Conservation (phyloP, 2,113 vertebrate genomes). For the Egretta garzetta region DNA sequence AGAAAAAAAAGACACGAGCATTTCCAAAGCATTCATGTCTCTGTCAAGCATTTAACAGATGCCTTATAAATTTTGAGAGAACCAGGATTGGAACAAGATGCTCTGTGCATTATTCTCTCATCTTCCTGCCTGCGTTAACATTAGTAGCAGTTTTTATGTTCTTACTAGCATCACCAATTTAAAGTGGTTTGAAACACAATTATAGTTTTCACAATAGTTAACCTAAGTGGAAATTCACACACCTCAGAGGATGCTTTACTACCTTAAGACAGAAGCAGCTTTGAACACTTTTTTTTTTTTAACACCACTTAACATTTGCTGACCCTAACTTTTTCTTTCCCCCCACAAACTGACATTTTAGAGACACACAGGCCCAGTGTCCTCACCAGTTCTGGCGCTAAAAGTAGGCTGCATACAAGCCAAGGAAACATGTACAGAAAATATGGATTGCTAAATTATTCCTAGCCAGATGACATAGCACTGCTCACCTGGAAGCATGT, state of each 20-base stretch:
- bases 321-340: not conserved
- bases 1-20: not conserved
- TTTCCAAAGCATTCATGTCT: not conserved
- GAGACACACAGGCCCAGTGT: not conserved
- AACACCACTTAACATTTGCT: not conserved
- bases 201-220: not conserved
- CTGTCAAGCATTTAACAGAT: not conserved
- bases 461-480: not conserved
- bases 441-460: not conserved
- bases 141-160: not conserved
- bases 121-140: not conserved
- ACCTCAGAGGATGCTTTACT: not conserved
- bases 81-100: not conserved
- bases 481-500: not conserved
- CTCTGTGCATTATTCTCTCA: not conserved
- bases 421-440: not conserved
- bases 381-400: not conserved
- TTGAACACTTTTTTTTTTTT: not conserved
- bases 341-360: not conserved
- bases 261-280: not conserved
- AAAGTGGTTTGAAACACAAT: not conserved
- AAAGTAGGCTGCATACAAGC: not conserved
- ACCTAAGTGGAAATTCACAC: not conserved
- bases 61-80: not conserved
- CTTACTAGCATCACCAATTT: not conserved